Evolutionary conservation across 2,797 vertebrate species (phyloP).

Genomic region (Oreochromis grahami): DNA sequence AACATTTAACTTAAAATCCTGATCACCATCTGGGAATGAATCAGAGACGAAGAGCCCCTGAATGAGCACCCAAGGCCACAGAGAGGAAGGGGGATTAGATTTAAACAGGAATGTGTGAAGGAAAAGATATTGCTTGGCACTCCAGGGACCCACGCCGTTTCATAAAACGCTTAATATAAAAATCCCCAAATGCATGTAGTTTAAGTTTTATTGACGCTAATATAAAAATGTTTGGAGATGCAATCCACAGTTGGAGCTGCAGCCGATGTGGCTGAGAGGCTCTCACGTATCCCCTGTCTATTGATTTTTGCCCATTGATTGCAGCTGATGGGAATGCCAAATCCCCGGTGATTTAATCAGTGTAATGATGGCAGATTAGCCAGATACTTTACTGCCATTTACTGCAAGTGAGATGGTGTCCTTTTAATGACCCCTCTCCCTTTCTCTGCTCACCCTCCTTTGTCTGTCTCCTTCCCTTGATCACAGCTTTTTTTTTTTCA

Average conservation of each 20-base stretch:
- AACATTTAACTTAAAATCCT: slow-evolving; percentile 10
- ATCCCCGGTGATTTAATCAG: slow-evolving; percentile 83
- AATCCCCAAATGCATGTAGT: slow-evolving; percentile 38
- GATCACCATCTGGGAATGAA: not conserved
- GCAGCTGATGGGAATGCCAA: slow-evolving; percentile 74
- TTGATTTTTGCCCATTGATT: slow-evolving; percentile 80
- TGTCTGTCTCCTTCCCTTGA: slow-evolving; percentile 35
- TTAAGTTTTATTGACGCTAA: slow-evolving; percentile 35
- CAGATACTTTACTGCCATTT: slow-evolving; percentile 77
- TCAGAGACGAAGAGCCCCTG: not conserved
- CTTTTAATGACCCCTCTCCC: slow-evolving; percentile 76
- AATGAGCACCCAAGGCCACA: not conserved
- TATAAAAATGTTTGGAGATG: slow-evolving; percentile 31
- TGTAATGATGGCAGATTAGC: slow-evolving; percentile 80
- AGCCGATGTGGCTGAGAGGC: slow-evolving; percentile 48
- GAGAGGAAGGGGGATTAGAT: slow-evolving; percentile 30
- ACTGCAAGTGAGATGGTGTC: slow-evolving; percentile 72
- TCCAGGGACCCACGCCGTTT: slow-evolving; percentile 21
- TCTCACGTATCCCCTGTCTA: slow-evolving; percentile 67
- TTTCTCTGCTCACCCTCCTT: slow-evolving; percentile 33
- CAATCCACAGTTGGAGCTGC: slow-evolving; percentile 26
- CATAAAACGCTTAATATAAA: slow-evolving; percentile 40
- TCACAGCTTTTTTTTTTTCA: slow-evolving; percentile 42
- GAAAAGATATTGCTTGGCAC: slow-evolving; percentile 24
- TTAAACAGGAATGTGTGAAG: slow-evolving; percentile 38